Percentiles rank a stretch among this genome's conserved stretches.
These are phyloP conservation scores for Theodoxus fluviatilis DNA, from an alignment of 2,888 invertebrate genomes.

Conservation along the genomic window DNA sequence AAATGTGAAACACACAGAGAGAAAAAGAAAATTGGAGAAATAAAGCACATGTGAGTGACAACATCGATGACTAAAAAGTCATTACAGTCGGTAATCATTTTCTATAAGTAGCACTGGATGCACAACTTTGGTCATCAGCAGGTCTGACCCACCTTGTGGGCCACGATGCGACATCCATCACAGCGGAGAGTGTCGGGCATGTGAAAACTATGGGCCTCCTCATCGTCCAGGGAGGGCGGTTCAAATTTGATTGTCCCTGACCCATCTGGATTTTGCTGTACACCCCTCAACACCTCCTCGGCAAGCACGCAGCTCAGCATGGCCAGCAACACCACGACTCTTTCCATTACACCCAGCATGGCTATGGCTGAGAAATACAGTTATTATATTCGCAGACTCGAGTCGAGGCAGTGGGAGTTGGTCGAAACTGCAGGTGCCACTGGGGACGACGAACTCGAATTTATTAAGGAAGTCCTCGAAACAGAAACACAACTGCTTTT, in stretches of 20 bases:
- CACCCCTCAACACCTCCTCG: conserved; percentile 3
- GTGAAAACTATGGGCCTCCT: conserved; percentile 48
- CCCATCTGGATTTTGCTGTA: conserved; percentile 23
- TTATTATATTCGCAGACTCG: no score
- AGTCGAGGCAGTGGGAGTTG: no score
- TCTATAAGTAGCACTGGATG: not conserved
- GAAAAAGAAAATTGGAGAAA: no score
- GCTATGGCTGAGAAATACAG: no score
- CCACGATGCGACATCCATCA: conserved; percentile 53
- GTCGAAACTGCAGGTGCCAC: no score
- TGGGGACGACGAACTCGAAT: no score
- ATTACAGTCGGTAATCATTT: not conserved
- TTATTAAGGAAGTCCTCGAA: no score
- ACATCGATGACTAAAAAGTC: not conserved
- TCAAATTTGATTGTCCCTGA: conserved; percentile 37
- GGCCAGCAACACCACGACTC: no score
- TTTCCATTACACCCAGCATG: no score
- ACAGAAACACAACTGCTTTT: no score
- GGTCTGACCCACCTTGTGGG: conserved; percentile 43
- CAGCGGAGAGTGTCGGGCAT: conserved; percentile 51
- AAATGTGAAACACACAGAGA: no score
- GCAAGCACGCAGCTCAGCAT: not conserved
- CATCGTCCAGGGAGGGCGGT: conserved; percentile 44
- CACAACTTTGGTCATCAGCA: not conserved
- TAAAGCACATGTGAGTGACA: no score